Evolutionary conservation across 2,888 invertebrate genomes (phyloP).

Genomic region (Caenorhabditis drosophilae): DNA sequence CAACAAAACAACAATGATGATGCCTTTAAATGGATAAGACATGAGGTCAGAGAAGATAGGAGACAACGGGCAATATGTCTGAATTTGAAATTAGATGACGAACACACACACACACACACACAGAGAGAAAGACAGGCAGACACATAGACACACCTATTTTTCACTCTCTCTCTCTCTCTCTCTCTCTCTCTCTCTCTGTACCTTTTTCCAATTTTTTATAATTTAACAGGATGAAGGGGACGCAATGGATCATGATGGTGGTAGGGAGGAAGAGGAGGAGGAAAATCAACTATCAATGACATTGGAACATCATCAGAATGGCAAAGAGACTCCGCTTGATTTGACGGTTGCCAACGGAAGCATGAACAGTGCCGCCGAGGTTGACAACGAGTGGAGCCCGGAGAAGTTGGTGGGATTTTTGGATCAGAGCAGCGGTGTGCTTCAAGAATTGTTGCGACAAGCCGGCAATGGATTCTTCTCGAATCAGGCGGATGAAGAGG

Average conservation of each 20-base stretch:
- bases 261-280: conserved; percentile 5
- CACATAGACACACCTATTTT: conserved; percentile 12
- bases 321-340: conserved; percentile 50
- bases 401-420: conserved; percentile 51
- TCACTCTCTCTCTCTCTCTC: conserved; percentile 6
- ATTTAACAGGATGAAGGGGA: conserved; percentile 1
- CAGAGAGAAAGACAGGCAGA: too few relatives aligned
- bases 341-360: too few relatives aligned
- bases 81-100: too few relatives aligned
- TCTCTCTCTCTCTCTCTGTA: conserved; percentile 7
- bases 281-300: conserved; percentile 1
- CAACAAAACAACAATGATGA: too few relatives aligned
- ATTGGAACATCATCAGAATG: conserved; percentile 7
- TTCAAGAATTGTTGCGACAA: conserved; percentile 44
- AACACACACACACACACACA: too few relatives aligned
- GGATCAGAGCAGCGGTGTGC: conserved; percentile 39
- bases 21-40: too few relatives aligned
- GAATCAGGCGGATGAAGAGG: conserved; percentile 34
- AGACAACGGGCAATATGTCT: too few relatives aligned
- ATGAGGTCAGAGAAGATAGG: too few relatives aligned
- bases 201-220: conserved; percentile 4
- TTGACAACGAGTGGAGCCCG: conserved; percentile 45
- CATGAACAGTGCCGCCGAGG: conserved; percentile 17
- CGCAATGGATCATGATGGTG: background rate
- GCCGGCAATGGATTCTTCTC: conserved; percentile 31